Conservation (phyloP, 2,113 vertebrate genomes). For the Dipodomys stephensi region DNA sequence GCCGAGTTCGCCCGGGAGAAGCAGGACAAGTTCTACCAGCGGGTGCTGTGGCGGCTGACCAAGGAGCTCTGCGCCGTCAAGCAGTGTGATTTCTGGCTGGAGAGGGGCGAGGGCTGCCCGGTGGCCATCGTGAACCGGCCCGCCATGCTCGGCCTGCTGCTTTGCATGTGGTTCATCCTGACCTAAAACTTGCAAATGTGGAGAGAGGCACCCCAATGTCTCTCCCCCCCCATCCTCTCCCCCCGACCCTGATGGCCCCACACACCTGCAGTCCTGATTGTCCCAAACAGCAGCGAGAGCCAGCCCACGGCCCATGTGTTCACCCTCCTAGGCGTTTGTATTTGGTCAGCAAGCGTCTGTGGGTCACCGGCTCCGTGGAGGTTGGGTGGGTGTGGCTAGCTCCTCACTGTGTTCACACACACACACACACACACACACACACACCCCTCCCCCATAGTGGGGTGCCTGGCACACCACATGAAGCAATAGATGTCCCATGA, state of each 20-base stretch:
- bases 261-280: background rate
- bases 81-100: conserved; percentile 62
- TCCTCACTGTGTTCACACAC: background rate
- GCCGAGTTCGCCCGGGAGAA: conserved; percentile 62
- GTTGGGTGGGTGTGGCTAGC: background rate
- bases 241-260: background rate
- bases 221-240: background rate
- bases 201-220: background rate
- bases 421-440: no score
- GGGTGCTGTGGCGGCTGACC: conserved; percentile 71
- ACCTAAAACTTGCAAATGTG: conserved; percentile 25
- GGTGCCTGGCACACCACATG: background rate
- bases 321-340: background rate
- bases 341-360: no score
- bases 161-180: conserved; percentile 37
- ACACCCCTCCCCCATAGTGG: no score
- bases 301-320: background rate
- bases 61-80: conserved; percentile 75
- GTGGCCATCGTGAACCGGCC: background rate
- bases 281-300: background rate
- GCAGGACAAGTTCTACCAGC: conserved; percentile 54
- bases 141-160: conserved; percentile 34
- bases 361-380: accelerated
- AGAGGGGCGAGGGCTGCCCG: background rate
- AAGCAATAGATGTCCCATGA: background rate